Conservation (phyloP, 2,888 invertebrate species). For the Eupithecia inturbata region DNA sequence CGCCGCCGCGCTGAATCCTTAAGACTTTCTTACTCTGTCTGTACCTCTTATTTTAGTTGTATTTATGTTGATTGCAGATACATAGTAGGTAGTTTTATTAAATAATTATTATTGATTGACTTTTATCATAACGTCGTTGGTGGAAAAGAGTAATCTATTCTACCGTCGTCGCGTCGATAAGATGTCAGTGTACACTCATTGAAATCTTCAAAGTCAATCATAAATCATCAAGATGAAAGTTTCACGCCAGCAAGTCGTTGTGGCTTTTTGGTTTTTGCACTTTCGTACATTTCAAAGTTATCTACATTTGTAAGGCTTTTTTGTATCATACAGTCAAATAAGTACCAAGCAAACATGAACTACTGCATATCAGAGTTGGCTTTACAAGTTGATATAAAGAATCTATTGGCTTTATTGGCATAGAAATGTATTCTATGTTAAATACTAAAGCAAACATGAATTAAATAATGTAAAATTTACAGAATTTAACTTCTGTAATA, state of each 20-base stretch:
- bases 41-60: no score
- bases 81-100: no score
- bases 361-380: not conserved
- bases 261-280: slow-evolving; percentile 73
- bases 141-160: not conserved
- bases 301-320: not conserved
- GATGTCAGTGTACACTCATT: slow-evolving; percentile 33
- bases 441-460: not conserved
- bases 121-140: slow-evolving; percentile 25
- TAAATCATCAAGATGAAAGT: slow-evolving; percentile 68
- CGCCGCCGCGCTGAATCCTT: no score
- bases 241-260: slow-evolving; percentile 67
- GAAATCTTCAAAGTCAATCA: slow-evolving; percentile 59
- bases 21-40: no score
- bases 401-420: not conserved
- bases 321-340: not conserved
- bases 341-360: no score
- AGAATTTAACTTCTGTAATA: no score
- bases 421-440: not conserved
- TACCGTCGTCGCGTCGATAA: slow-evolving; percentile 10
- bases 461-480: not conserved
- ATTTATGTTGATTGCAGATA: no score
- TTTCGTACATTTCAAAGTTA: slow-evolving; percentile 64
- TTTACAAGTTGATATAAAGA: not conserved
- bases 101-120: slow-evolving; percentile 14